Conservation (phyloP, 2,113 vertebrate genomes). For the Nothoprocta perdicaria region DNA sequence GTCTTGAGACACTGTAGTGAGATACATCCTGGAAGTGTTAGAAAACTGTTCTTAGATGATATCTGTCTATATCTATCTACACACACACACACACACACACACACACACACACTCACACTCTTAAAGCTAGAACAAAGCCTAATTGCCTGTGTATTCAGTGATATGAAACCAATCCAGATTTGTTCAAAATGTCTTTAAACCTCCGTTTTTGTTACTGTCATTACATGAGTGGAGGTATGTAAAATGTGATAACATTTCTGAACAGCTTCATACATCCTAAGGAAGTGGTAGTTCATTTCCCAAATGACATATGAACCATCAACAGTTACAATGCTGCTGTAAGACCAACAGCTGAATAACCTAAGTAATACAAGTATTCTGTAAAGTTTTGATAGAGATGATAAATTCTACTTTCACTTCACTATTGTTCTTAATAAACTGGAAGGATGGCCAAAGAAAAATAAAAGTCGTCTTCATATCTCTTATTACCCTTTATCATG, state of each 20-base stretch:
- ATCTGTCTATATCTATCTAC: too few relatives aligned
- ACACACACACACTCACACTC: too few relatives aligned
- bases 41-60: too few relatives aligned
- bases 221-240: fast-evolving
- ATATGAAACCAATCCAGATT: not conserved
- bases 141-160: not conserved
- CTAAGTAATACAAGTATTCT: not conserved
- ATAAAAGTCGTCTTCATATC: not conserved
- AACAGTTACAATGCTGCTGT: too few relatives aligned
- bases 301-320: not conserved
- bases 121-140: not conserved
- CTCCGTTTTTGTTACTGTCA: fast-evolving
- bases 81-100: too few relatives aligned
- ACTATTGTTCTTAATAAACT: not conserved
- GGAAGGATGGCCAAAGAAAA: not conserved
- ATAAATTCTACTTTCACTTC: fast-evolving
- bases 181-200: not conserved
- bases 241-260: not conserved
- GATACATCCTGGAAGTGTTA: too few relatives aligned
- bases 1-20: too few relatives aligned
- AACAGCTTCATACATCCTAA: not conserved
- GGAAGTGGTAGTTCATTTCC: not conserved
- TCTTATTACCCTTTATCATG: not conserved
- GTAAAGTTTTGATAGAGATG: not conserved
- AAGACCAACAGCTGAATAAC: not conserved